Conservation (phyloP, 2,113 vertebrate genomes). For the Sylvia atricapilla region DNA sequence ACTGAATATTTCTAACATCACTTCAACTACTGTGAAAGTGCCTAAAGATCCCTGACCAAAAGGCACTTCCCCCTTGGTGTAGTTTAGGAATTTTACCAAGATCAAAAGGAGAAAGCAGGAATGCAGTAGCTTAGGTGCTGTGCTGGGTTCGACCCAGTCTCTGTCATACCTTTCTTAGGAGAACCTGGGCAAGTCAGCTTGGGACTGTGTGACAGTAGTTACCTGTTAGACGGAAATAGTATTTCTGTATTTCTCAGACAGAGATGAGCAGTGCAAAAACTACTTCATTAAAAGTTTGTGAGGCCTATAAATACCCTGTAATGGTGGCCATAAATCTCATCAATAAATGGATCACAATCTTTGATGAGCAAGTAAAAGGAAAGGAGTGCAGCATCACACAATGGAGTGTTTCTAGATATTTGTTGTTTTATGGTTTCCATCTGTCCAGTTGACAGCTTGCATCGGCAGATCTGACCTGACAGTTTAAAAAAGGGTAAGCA, state of each 20-base stretch:
- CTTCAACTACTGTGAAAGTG: neutral
- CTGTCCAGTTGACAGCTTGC: neutral
- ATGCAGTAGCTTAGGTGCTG: neutral
- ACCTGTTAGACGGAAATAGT: neutral
- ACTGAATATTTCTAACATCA: neutral
- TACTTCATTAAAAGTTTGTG: neutral
- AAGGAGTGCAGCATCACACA: neutral
- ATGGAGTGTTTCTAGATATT: neutral
- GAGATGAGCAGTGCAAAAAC: neutral
- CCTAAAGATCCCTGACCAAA: neutral
- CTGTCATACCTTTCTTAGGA: neutral
- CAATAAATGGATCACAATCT: neutral
- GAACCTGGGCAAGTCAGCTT: neutral
- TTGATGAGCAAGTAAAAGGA: neutral
- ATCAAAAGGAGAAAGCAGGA: neutral
- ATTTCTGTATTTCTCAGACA: neutral
- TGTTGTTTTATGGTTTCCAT: neutral
- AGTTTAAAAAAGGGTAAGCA: neutral
- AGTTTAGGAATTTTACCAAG: neutral
- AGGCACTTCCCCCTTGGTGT: neutral
- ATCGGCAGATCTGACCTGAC: neutral
- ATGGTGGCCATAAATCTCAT: neutral
- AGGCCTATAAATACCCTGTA: neutral
- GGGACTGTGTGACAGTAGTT: neutral
- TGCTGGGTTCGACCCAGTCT: neutral